These are phyloP conservation scores for Nothoprocta pentlandii DNA, from an alignment of 2,113 vertebrate genomes.

Conservation along the genomic window DNA sequence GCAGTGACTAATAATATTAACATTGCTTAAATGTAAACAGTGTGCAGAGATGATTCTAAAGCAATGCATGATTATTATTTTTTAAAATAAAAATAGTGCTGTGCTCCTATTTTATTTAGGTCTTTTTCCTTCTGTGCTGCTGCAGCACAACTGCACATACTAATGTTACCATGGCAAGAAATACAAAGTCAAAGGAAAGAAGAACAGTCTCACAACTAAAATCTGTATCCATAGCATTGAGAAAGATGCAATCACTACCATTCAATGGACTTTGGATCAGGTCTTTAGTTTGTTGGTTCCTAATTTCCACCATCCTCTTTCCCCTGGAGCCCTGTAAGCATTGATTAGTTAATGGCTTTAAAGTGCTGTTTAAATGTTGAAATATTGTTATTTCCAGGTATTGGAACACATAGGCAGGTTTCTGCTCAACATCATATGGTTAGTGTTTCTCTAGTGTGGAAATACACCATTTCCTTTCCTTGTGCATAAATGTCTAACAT, in stretches of 20 bases:
- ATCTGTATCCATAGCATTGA: neutral
- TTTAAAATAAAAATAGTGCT: neutral
- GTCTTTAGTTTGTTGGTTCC: neutral
- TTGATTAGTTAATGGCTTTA: conserved; percentile 58
- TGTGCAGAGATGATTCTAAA: neutral
- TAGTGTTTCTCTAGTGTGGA: neutral
- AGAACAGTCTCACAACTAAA: neutral
- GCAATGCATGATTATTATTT: neutral
- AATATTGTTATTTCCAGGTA: neutral
- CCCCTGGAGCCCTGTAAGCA: conserved; percentile 28
- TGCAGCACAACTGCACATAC: neutral
- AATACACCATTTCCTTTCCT: neutral
- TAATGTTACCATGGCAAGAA: neutral
- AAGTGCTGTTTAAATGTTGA: conserved; percentile 44
- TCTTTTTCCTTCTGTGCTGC: neutral
- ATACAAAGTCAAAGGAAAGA: neutral
- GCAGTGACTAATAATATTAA: conserved; percentile 59
- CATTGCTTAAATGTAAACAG: conserved; percentile 40
- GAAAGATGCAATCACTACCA: neutral
- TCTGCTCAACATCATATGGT: neutral
- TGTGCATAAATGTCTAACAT: neutral
- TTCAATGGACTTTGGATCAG: conserved; percentile 11
- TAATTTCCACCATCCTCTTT: conserved; percentile 3
- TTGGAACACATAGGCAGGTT: neutral
- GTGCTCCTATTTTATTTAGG: neutral